A percentile compares a stretch with the other conserved stretches of the same genome.
Conservation (phyloP, 1,140 invertebrate genomes). For the Branchinecta lynchi region DNA sequence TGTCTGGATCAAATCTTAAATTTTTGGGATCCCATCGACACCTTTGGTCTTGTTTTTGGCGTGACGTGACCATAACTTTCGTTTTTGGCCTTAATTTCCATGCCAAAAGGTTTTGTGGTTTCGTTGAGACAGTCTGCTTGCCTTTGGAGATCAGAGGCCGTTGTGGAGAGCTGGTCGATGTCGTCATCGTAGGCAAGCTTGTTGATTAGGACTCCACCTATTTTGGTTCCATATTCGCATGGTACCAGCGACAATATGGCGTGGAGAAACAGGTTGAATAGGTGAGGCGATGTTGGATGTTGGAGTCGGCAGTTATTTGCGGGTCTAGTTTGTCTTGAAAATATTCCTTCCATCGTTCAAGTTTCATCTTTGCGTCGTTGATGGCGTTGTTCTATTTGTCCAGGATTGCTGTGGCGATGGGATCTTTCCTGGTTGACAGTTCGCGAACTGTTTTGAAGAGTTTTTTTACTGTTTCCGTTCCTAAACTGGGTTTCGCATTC, state of each 20-base stretch:
- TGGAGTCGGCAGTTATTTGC: slow-evolving; percentile 4
- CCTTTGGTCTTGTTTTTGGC: slow-evolving; percentile 9
- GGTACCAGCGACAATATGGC: slow-evolving; percentile 8
- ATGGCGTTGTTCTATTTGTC: slow-evolving; percentile 9
- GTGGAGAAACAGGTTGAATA: slow-evolving; percentile 9
- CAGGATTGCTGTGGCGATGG: slow-evolving; percentile 1
- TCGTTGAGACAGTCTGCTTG: slow-evolving; percentile 4
- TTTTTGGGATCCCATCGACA: too few relatives aligned
- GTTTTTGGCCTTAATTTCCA: background rate
- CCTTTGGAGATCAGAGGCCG: slow-evolving; percentile 1
- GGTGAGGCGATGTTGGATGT: slow-evolving; percentile 1
- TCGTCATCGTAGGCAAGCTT: slow-evolving; percentile 2
- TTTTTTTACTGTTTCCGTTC: slow-evolving; percentile 6
- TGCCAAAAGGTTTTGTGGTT: slow-evolving; percentile 5
- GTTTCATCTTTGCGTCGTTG: slow-evolving; percentile 6
- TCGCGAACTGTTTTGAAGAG: slow-evolving; percentile 6
- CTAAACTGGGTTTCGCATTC: slow-evolving; percentile 9
- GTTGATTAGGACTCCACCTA: too few relatives aligned
- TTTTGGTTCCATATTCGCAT: slow-evolving; percentile 3
- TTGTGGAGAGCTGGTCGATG: slow-evolving; percentile 9
- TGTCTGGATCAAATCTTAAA: too few relatives aligned
- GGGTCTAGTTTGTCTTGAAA: slow-evolving; percentile 6
- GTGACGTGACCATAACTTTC: slow-evolving; percentile 9
- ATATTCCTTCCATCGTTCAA: slow-evolving; percentile 9
- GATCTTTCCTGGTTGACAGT: slow-evolving; percentile 1